Conservation (phyloP, 2,888 invertebrate species). For the Quadroppia sp. region DNA sequence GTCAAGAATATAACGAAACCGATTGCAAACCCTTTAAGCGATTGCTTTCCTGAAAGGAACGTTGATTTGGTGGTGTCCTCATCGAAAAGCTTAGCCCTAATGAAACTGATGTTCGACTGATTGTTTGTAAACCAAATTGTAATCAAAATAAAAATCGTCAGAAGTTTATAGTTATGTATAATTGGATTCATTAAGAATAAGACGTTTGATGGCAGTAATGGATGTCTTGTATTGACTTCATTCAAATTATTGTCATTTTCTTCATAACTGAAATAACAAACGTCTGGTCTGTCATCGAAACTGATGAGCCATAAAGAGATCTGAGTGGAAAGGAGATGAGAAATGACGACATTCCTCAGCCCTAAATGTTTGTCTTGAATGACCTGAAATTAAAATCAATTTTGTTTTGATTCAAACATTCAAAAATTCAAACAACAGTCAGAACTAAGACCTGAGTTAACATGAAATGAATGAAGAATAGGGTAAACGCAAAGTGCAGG, state of each 20-base stretch:
- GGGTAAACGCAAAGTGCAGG: constrained; percentile 38
- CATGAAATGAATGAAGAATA: constrained; percentile 43
- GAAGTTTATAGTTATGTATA: constrained; percentile 42
- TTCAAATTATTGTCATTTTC: neutral
- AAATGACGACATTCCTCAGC: constrained; percentile 41
- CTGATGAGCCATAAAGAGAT: constrained; percentile 42
- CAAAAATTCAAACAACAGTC: neutral
- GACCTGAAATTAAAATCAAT: neutral
- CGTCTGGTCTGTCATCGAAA: neutral
- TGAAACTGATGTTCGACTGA: constrained; percentile 33
- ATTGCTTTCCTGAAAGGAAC: neutral
- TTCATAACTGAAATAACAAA: constrained; percentile 27
- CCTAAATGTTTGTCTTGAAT: constrained; percentile 33
- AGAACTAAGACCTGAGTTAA: constrained; percentile 32
- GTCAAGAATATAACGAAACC: constrained; percentile 35
- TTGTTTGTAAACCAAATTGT: constrained; percentile 43
- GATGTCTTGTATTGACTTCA: neutral
- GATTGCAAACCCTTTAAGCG: constrained; percentile 41
- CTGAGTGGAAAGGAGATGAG: constrained; percentile 42
- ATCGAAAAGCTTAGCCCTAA: constrained; percentile 38
- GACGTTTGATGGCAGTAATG: neutral
- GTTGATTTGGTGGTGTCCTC: constrained; percentile 29
- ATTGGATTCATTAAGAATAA: constrained; percentile 6
- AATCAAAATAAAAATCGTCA: constrained; percentile 42
- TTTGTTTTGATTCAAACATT: neutral